A percentile compares a stretch with the other conserved stretches of the same genome.
Conservation (phyloP, 2,113 vertebrate species). For the Delphinus delphis region DNA sequence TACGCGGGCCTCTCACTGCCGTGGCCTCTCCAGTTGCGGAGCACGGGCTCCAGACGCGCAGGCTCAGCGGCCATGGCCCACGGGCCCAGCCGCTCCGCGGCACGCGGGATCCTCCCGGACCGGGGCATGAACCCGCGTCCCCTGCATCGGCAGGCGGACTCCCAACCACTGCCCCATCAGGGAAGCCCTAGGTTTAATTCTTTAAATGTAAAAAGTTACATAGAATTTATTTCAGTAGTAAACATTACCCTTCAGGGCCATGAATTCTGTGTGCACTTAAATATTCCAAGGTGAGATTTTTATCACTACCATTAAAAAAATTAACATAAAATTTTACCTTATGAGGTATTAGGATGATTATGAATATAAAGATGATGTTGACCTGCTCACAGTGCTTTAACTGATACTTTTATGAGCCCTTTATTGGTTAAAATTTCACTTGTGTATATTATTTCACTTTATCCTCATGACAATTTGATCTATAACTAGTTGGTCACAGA, state of each 20-base stretch:
- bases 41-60: too few species aligned
- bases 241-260: neutral
- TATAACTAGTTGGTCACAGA: neutral
- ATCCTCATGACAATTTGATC: neutral
- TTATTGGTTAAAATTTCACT: conserved; percentile 36
- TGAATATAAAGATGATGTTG: neutral
- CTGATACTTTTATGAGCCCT: neutral
- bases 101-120: too few species aligned
- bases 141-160: too few species aligned
- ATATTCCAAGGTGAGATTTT: neutral
- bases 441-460: neutral
- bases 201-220: neutral
- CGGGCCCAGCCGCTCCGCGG: too few species aligned
- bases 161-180: too few species aligned
- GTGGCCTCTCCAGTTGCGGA: too few species aligned
- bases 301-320: neutral
- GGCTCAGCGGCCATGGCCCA: too few species aligned
- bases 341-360: neutral
- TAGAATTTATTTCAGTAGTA: neutral
- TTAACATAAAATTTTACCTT: neutral
- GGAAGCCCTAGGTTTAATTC: neutral
- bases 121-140: too few species aligned
- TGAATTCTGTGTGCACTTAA: neutral
- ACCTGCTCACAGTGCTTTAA: neutral
- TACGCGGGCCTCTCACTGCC: too few species aligned